phyloP scores from a whole-genome alignment of 1,140 invertebrate genomes.

The Lordiphosa stackelbergi region DNA sequence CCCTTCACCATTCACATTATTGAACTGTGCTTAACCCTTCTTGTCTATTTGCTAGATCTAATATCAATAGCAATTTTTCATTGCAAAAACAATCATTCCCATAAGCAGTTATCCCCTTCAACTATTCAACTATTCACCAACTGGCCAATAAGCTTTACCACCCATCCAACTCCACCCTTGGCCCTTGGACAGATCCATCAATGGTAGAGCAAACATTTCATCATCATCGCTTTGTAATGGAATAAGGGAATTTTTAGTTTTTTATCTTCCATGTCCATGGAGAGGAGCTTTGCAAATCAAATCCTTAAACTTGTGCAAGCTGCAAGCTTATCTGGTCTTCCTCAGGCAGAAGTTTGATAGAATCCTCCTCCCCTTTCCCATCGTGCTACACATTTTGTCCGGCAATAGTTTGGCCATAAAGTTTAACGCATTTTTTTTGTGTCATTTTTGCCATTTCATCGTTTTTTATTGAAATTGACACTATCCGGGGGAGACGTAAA shows the following conservation, averaged over 20 bases:
- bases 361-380: not conserved
- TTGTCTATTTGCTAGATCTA: conserved; percentile 7
- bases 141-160: conserved; percentile 34
- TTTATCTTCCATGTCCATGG: not conserved
- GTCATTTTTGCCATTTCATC: conserved; percentile 60
- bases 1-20: conserved; percentile 11
- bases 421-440: conserved; percentile 50
- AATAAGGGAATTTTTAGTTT: conserved; percentile 16
- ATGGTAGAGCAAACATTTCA: conserved; percentile 54
- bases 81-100: conserved; percentile 35
- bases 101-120: conserved; percentile 22
- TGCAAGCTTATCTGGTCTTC: conserved; percentile 47
- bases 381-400: not conserved
- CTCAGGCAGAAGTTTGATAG: conserved; percentile 20
- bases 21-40: conserved; percentile 17
- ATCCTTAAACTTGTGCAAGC: conserved; percentile 66
- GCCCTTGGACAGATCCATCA: conserved; percentile 35
- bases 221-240: conserved; percentile 52
- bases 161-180: not conserved
- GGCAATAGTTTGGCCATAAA: conserved; percentile 56
- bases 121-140: conserved; percentile 27
- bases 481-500: conserved; percentile 36
- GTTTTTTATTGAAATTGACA: conserved; percentile 75
- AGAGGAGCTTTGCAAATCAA: conserved; percentile 60
- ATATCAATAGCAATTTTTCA: conserved; percentile 29